Evolutionary conservation across 2,113 vertebrate genomes (phyloP).

Genomic region (Hippoglossus stenolepis): DNA sequence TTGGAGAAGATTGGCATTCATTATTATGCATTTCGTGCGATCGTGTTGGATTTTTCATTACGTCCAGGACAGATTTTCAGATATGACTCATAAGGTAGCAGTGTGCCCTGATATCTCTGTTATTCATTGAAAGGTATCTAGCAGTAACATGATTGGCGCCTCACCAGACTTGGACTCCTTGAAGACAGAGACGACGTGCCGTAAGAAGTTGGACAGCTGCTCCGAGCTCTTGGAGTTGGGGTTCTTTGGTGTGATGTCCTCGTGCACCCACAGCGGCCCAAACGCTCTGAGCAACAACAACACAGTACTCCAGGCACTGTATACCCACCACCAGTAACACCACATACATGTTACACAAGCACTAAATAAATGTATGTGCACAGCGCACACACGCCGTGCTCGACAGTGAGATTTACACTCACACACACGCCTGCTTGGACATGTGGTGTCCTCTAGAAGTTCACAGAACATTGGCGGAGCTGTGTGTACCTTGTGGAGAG

Average conservation of each 20-base stretch:
- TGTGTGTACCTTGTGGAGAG: conserved; percentile 92
- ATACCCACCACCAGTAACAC: conserved; percentile 82
- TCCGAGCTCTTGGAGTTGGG: conserved; percentile 96
- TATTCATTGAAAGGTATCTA: neutral
- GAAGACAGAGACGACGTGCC: conserved; percentile 95
- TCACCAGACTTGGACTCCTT: conserved; percentile 97
- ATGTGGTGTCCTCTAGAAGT: neutral
- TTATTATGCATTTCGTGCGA: neutral
- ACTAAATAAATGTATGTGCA: conserved; percentile 1
- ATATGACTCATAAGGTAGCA: too few relatives aligned
- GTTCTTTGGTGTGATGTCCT: conserved; percentile 98
- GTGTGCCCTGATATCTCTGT: neutral
- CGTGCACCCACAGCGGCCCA: conserved; percentile 97
- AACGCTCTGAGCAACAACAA: conserved; percentile 89
- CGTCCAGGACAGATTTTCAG: too few relatives aligned
- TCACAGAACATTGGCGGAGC: neutral
- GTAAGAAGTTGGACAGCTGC: conserved; percentile 95
- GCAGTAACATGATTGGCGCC: neutral
- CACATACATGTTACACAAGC: conserved; percentile 70
- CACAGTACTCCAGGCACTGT: conserved; percentile 85
- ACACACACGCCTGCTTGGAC: neutral
- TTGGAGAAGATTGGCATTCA: neutral
- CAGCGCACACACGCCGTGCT: neutral
- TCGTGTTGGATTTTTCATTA: too few relatives aligned
- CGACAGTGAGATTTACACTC: conserved; percentile 1